Evolutionary conservation across 2,797 vertebrate species (phyloP).

Genomic region (Trematomus bernacchii): DNA sequence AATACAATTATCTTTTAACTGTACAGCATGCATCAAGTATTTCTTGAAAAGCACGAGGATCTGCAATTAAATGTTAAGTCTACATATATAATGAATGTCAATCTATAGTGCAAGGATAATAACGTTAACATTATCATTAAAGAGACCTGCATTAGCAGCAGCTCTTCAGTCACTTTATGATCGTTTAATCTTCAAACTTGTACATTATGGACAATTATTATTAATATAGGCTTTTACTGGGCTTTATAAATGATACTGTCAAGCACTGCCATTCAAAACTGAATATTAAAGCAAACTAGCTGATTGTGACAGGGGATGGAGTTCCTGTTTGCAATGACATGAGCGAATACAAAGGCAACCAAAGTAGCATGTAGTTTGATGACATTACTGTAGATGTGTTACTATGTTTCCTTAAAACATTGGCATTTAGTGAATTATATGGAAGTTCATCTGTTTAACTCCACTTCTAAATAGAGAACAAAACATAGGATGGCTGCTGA

Average conservation of each 20-base stretch:
- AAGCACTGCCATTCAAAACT: constrained; percentile 3
- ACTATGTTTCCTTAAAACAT: constrained; percentile 7
- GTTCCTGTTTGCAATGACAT: background rate
- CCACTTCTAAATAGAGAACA: background rate
- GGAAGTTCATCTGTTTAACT: background rate
- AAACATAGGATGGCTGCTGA: background rate
- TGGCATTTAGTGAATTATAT: background rate
- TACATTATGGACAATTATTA: constrained; percentile 1
- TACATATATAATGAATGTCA: background rate
- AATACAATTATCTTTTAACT: background rate
- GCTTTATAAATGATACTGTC: constrained; percentile 27
- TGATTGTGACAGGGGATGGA: background rate
- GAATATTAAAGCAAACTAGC: constrained; percentile 12
- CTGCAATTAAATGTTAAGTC: background rate
- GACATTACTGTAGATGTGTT: background rate
- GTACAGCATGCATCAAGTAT: background rate
- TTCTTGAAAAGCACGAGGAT: background rate
- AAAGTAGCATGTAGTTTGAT: background rate
- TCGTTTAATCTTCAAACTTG: constrained; percentile 24
- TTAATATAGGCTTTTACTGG: constrained; percentile 9
- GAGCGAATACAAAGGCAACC: background rate
- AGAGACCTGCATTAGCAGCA: background rate
- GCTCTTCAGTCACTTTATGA: background rate
- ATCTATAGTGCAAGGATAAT: background rate
- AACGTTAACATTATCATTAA: background rate